phyloP scores from a whole-genome alignment of 2,888 invertebrate genomes.

The Acanthacorydalis orientalis region DNA sequence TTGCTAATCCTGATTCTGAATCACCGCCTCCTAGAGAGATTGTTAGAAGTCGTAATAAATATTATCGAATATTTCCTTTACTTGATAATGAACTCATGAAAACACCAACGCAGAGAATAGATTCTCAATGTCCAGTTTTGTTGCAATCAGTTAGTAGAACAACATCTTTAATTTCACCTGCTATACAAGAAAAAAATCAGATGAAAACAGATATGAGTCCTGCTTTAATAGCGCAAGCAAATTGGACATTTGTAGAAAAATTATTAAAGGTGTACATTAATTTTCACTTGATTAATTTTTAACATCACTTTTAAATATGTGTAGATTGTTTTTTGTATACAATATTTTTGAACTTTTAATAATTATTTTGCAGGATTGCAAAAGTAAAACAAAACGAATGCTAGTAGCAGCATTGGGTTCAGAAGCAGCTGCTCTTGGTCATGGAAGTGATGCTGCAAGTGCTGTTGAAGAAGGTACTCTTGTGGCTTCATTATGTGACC shows the following conservation, averaged over 20 bases:
- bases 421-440: conserved; percentile 88
- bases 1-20: conserved; percentile 61
- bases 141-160: neutral
- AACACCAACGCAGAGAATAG: conserved; percentile 26
- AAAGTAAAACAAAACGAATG: conserved; percentile 94
- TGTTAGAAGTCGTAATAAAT: conserved; percentile 52
- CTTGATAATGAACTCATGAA: conserved; percentile 58
- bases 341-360: neutral
- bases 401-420: conserved; percentile 97
- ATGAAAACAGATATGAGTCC: conserved; percentile 51
- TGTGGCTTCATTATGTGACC: conserved; percentile 94
- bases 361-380: conserved; percentile 50
- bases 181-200: conserved; percentile 12
- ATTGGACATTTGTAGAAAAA: conserved; percentile 96
- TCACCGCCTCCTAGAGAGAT: conserved; percentile 68
- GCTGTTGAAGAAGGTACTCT: conserved; percentile 92
- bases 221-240: conserved; percentile 85
- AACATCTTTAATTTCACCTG: conserved; percentile 21
- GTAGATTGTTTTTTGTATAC: neutral
- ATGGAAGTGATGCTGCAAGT: conserved; percentile 57
- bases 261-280: conserved; percentile 60
- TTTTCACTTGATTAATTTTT: neutral
- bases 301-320: neutral
- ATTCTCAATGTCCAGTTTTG: conserved; percentile 12
- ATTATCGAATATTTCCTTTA: conserved; percentile 69